Evolutionary conservation across 1,140 invertebrate genomes (phyloP).

Genomic region (Neodiprion lecontei): DNA sequence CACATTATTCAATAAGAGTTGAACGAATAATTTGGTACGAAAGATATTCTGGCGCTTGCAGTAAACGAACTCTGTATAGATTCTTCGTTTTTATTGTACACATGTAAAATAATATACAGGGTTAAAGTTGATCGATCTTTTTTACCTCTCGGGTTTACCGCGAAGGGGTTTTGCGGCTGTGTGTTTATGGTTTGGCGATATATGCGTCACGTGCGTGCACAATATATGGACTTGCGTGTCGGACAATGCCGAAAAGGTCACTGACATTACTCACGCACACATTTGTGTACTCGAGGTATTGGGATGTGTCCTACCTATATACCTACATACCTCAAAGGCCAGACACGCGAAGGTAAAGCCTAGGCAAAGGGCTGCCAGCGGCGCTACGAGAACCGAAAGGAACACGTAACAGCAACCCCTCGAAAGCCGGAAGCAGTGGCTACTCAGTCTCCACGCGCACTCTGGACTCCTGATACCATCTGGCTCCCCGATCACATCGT

Average conservation of each 20-base stretch:
- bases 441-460: conserved; percentile 77
- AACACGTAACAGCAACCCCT: conserved; percentile 75
- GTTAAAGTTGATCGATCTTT: too few relatives aligned
- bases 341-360: conserved; percentile 78
- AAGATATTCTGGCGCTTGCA: too few relatives aligned
- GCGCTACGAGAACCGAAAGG: conserved; percentile 71
- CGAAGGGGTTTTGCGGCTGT: too few relatives aligned
- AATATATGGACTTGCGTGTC: too few relatives aligned
- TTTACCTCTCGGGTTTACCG: too few relatives aligned
- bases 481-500: conserved; percentile 81
- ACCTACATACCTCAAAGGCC: conserved; percentile 70
- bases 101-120: too few relatives aligned
- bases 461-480: conserved; percentile 75
- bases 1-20: too few relatives aligned
- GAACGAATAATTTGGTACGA: too few relatives aligned
- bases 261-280: conserved; percentile 1
- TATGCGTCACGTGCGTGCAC: too few relatives aligned
- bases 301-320: neutral
- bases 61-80: too few relatives aligned
- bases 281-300: neutral
- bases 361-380: conserved; percentile 71
- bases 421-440: conserved; percentile 72
- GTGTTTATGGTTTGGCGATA: too few relatives aligned
- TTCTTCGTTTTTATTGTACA: too few relatives aligned
- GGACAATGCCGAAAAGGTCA: neutral